Evolutionary conservation across 1,140 invertebrate species (phyloP).

Genomic region (Pogonomyrmex barbatus): DNA sequence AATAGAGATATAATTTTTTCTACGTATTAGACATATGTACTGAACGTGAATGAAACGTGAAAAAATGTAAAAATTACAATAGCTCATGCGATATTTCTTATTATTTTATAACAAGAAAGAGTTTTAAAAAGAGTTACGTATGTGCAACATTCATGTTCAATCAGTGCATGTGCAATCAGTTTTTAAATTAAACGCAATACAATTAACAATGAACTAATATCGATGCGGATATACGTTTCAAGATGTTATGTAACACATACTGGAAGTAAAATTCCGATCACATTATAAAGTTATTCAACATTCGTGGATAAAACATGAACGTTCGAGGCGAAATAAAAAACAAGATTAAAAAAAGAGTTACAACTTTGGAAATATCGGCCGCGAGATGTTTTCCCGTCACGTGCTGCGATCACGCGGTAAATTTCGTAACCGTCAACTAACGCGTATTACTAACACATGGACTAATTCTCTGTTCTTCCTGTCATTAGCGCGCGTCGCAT

Average conservation of each 20-base stretch:
- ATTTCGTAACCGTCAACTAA: constrained; percentile 12
- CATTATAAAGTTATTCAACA: neutral
- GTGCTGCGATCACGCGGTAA: constrained; percentile 57
- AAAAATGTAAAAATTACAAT: neutral
- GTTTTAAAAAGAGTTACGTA: neutral
- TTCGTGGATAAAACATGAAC: neutral
- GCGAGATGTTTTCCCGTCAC: constrained; percentile 26
- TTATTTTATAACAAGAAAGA: neutral
- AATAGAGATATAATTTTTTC: neutral
- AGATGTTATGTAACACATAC: neutral
- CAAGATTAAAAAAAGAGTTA: neutral
- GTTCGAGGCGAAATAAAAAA: neutral
- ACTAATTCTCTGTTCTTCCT: constrained; percentile 1
- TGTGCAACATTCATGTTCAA: neutral
- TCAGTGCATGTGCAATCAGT: neutral
- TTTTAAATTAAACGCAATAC: neutral
- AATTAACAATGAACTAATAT: neutral
- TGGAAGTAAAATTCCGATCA: neutral
- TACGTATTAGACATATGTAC: too few relatives aligned
- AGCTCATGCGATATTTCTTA: neutral
- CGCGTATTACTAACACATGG: neutral
- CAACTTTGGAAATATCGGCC: neutral
- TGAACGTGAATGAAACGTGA: neutral
- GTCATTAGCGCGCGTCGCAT: constrained; percentile 9
- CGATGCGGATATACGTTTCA: neutral